A percentile compares a stretch with the other conserved stretches of the same genome.
Evolutionary conservation across 2,113 vertebrate species (phyloP).

Genomic region (Lepisosteus oculatus): DNA sequence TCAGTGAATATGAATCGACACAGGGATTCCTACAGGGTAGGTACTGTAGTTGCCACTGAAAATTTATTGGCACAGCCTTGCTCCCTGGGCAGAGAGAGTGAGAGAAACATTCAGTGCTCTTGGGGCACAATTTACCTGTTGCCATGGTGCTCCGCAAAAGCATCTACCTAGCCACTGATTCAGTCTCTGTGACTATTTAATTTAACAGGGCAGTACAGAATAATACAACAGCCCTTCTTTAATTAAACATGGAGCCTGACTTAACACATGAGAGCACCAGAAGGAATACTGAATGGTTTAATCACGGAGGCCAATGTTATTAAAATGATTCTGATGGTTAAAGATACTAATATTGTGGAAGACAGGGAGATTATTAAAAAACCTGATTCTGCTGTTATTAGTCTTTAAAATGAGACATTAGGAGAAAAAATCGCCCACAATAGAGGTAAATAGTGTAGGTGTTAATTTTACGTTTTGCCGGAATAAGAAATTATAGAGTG

Average conservation of each 20-base stretch:
- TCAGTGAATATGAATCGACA: conserved; percentile 12
- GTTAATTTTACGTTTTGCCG: neutral
- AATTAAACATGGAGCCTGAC: neutral
- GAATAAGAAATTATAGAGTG: neutral
- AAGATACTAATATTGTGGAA: conserved; percentile 6
- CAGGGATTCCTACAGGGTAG: neutral
- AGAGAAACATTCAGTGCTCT: neutral
- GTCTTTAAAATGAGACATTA: conserved; percentile 1
- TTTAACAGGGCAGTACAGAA: conserved; percentile 5
- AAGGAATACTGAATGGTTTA: neutral
- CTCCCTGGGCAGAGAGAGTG: neutral
- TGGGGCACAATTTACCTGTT: conserved; percentile 12
- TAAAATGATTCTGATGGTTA: neutral
- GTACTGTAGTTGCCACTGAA: neutral
- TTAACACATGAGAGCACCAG: neutral
- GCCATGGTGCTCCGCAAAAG: conserved; percentile 17
- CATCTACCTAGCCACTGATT: neutral
- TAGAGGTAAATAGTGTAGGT: neutral
- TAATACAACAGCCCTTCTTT: neutral
- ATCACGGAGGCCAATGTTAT: neutral
- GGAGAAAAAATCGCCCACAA: neutral
- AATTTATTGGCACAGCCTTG: neutral
- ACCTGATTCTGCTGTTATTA: conserved; percentile 8
- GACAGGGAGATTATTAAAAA: neutral
- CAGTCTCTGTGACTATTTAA: neutral